A percentile compares a stretch with the other conserved stretches of the same genome.
Evolutionary conservation across 1,140 invertebrate species (phyloP).

Genomic region (Zaprionus camerounensis): DNA sequence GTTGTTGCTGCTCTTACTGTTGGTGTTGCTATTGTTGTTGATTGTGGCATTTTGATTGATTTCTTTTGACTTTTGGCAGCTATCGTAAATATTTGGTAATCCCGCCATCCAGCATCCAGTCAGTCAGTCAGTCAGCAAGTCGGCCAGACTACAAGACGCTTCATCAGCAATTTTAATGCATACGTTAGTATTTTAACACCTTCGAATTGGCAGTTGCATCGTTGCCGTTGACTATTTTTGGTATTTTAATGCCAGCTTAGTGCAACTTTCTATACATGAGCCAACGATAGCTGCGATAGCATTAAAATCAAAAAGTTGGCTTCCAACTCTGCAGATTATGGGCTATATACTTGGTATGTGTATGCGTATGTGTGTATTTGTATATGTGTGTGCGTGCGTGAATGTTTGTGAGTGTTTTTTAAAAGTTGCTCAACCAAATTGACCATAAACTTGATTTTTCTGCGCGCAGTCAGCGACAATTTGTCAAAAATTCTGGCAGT

Average conservation of each 20-base stretch:
- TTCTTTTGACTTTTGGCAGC: conserved; percentile 80
- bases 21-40: conserved; percentile 61
- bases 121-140: conserved; percentile 41
- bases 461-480: conserved; percentile 74
- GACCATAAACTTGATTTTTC: conserved; percentile 80
- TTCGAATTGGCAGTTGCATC: conserved; percentile 56
- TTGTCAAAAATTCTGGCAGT: conserved; percentile 80
- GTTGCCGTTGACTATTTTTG: conserved; percentile 53
- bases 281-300: conserved; percentile 21
- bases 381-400: conserved; percentile 11
- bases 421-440: conserved; percentile 56
- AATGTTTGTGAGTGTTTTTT: conserved; percentile 13
- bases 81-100: conserved; percentile 82
- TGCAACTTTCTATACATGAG: conserved; percentile 65
- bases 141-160: conserved; percentile 65
- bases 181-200: conserved; percentile 74
- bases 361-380: background rate
- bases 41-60: conserved; percentile 83
- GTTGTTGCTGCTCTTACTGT: conserved; percentile 27
- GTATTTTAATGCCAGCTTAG: conserved; percentile 69
- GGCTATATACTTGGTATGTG: background rate
- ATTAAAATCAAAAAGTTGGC: conserved; percentile 14
- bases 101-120: conserved; percentile 46
- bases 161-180: conserved; percentile 81
- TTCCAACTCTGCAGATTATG: conserved; percentile 25